A percentile compares a stretch with the other conserved stretches of the same genome.
Evolutionary conservation across 2,888 invertebrate species (phyloP).

Genomic region (Pandemis corylana): DNA sequence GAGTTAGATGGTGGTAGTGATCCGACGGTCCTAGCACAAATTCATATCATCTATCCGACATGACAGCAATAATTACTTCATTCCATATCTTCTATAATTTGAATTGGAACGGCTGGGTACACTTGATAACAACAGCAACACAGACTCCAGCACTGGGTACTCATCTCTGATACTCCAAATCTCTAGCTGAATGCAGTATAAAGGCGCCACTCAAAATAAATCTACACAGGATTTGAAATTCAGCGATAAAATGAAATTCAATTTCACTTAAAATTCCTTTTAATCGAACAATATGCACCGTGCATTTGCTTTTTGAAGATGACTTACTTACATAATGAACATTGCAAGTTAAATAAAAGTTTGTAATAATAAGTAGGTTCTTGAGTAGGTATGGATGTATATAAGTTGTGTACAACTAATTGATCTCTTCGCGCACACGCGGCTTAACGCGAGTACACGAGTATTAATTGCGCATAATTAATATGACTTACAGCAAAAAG

Average conservation of each 20-base stretch:
- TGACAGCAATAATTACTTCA: no score
- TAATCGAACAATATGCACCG: no score
- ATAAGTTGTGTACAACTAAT: neutral
- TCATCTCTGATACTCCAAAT: neutral
- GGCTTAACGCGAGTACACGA: neutral
- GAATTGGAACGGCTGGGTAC: no score
- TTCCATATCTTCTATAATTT: no score
- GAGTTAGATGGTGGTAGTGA: no score
- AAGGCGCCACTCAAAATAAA: neutral
- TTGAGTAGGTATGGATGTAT: no score
- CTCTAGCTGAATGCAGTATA: neutral
- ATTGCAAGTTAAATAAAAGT: no score
- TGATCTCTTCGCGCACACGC: neutral
- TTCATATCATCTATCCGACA: no score
- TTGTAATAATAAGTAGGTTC: no score
- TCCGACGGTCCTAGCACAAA: no score
- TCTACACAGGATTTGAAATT: neutral
- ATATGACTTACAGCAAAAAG: neutral
- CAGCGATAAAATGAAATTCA: neutral
- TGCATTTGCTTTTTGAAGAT: no score
- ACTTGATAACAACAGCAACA: neutral
- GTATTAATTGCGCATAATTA: neutral
- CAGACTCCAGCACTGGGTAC: neutral
- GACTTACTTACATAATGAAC: no score
- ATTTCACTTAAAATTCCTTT: neutral